Base-by-base conservation (phyloP, 1,140 invertebrate genomes). In the Orussus abietinus region DNA sequence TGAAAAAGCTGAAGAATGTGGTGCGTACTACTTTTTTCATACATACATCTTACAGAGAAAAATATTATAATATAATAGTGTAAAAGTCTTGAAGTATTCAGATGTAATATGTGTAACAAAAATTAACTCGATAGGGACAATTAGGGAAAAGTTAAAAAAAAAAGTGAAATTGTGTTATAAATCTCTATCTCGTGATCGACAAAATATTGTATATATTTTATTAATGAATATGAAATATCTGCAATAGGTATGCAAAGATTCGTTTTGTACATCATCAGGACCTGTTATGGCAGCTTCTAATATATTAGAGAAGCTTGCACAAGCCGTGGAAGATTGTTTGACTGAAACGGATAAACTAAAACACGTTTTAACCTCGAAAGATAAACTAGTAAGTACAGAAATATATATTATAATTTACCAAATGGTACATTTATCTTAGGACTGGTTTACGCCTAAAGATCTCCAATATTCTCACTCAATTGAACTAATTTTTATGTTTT, bases 311-410 rank as follows among this genome's bases (percentile, higher is more conserved):
- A 59, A 58, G 35, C 57, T 57, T 38, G 53, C 47, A 42, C 53
- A 55, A 14, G 53, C 48, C 37, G 36, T 64, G 19, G 57, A 62
- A 11, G 38, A 42, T 34, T 69, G 52, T 45, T 62, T 33, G 12
- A 38, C 47, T n/a, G 64, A 69, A 42, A 45, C 69, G 12, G 59
- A 59, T 14, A 55, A 66, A 43, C 41, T 71, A 5, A 62, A 60
- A 49, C 50, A 38, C 39, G 34, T 54, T 41, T 15, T 68, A 6
- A 50, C 42, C 28, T 66, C 64, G 5, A 72, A 73, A 33, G 59
- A 70, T 28, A 67, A 68, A 56, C 54, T 72, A 10, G 70, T 73
- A 49, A 64, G 55, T 52, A 15, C 38, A 25, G 3, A 9, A 31
- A 47, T 43, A 17, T 47, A 22, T 38, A 38, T 32, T 25, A 26